Evolutionary conservation across 2,888 invertebrate species (phyloP).

Genomic region (Stenodema calcarata): DNA sequence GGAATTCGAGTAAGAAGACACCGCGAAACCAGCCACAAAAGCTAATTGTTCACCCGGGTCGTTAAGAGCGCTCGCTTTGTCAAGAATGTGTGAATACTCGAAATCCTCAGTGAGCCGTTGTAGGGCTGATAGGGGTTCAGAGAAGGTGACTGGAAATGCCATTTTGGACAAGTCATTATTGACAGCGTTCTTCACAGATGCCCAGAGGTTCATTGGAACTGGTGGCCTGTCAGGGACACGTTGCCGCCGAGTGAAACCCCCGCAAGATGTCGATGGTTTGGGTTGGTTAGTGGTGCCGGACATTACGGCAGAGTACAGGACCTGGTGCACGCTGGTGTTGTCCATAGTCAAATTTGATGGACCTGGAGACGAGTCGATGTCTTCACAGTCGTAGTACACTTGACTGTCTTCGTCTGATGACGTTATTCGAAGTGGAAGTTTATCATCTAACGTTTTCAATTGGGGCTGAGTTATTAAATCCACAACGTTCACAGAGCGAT

Average conservation of each 20-base stretch:
- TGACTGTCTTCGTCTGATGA: conserved; percentile 67
- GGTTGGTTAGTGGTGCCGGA: not conserved
- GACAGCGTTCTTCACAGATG: conserved; percentile 99
- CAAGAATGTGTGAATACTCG: conserved; percentile 91
- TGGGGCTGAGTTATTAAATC: not conserved
- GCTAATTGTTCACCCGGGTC: conserved; percentile 93
- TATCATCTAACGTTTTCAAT: not conserved
- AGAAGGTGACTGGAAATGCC: conserved; percentile 74
- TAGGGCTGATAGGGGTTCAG: conserved; percentile 97
- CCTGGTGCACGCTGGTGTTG: not conserved
- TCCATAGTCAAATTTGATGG: not conserved
- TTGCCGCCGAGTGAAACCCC: conserved; percentile 63
- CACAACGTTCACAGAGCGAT: not conserved
- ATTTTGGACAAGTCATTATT: conserved; percentile 97
- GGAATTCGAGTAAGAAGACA: conserved; percentile 87
- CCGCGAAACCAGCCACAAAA: conserved; percentile 95
- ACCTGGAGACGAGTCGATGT: conserved; percentile 13
- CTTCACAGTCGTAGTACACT: conserved; percentile 69
- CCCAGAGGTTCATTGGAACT: conserved; percentile 95
- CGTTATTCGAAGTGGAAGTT: not conserved
- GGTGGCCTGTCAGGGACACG: conserved; percentile 91
- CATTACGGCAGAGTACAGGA: not conserved
- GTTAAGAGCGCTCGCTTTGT: conserved; percentile 63
- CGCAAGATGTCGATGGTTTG: not conserved
- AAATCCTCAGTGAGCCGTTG: conserved; percentile 97